These are phyloP conservation scores for Alces alces DNA, from an alignment of 2,113 vertebrate species.

Conservation along the genomic window DNA sequence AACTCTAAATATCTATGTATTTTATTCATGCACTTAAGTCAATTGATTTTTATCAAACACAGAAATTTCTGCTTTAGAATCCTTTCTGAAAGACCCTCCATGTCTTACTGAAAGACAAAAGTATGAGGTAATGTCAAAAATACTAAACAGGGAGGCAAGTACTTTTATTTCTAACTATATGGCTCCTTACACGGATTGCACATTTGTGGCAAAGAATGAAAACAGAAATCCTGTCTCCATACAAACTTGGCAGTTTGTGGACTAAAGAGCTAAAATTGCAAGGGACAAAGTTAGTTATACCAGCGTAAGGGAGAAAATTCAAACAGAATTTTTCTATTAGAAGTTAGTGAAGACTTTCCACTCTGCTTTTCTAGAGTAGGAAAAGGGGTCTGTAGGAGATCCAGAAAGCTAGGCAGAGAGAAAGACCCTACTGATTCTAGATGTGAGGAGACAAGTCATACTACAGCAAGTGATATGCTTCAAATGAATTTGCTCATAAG, in stretches of 20 bases:
- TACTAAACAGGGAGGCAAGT: background rate
- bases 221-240: background rate
- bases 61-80: conserved; percentile 29
- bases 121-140: background rate
- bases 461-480: background rate
- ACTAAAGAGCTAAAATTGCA: background rate
- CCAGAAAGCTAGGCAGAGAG: background rate
- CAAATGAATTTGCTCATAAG: background rate
- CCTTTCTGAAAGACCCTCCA: background rate
- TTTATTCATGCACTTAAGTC: background rate
- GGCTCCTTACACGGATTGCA: background rate
- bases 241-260: background rate
- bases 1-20: background rate
- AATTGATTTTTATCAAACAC: background rate
- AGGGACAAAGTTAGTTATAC: background rate
- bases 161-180: background rate
- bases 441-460: background rate
- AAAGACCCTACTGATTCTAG: background rate
- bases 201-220: background rate
- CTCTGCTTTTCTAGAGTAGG: background rate
- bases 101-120: background rate
- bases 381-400: background rate
- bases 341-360: background rate
- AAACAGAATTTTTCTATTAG: background rate
- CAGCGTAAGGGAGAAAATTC: background rate